These are phyloP conservation scores for Sycophila sp. DNA, from an alignment of 1,140 invertebrate species.

Conservation along the genomic window DNA sequence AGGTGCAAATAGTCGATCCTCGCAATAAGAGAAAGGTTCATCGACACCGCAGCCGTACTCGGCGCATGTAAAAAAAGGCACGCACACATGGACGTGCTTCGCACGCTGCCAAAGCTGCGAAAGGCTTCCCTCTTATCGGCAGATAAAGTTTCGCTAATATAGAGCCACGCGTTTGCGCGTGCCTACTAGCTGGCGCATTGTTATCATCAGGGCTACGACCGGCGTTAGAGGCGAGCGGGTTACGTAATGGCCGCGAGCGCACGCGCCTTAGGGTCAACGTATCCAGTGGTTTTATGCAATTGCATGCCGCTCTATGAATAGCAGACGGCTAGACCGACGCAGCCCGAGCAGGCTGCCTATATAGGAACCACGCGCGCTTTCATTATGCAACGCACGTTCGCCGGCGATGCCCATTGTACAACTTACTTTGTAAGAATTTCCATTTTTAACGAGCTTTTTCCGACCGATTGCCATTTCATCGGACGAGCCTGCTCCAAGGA, in stretches of 20 bases:
- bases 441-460: no score
- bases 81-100: background rate
- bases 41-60: background rate
- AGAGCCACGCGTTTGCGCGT: no score
- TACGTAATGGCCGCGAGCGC: conserved; percentile 58
- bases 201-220: conserved; percentile 49
- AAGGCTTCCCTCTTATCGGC: conserved; percentile 35
- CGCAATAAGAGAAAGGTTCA: background rate
- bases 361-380: conserved; percentile 35
- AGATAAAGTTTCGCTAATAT: conserved; percentile 42
- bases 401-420: no score
- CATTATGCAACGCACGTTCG: conserved; percentile 3
- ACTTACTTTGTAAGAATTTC: no score
- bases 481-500: no score
- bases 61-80: no score
- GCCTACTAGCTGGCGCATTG: conserved; percentile 3
- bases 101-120: background rate
- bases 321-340: conserved; percentile 30
- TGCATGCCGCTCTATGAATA: conserved; percentile 65
- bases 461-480: no score
- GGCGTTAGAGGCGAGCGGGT: conserved; percentile 49
- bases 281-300: conserved; percentile 64
- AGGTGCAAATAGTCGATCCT: background rate
- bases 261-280: conserved; percentile 65
- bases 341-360: conserved; percentile 22